A percentile compares a stretch with the other conserved stretches of the same genome.
phyloP scores from a whole-genome alignment of 53 echinoderm and acorn worm genomes.

The Glandiceps talaboti region DNA sequence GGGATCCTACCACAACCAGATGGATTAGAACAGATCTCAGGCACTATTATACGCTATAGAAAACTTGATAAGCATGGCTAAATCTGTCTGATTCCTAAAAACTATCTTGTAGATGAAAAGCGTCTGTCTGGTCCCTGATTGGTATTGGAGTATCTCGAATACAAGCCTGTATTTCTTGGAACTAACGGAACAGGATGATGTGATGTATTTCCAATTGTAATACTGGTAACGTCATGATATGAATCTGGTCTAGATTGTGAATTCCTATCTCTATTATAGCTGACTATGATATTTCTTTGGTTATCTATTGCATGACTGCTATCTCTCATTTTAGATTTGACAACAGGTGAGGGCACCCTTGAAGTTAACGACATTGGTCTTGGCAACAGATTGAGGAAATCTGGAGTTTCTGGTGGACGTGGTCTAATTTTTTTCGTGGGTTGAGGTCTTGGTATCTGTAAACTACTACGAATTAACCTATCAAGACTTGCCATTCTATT shows the following conservation, averaged over 20 bases:
- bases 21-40: no score
- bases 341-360: neutral
- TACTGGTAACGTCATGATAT: neutral
- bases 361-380: neutral
- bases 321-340: no score
- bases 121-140: neutral
- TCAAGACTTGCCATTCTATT: neutral
- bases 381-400: neutral
- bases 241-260: neutral
- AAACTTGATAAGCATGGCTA: no score
- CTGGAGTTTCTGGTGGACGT: neutral
- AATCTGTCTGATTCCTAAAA: no score
- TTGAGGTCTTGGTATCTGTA: neutral
- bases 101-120: neutral
- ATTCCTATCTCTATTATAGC: neutral
- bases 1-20: no score
- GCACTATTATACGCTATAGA: no score
- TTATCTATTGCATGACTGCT: neutral
- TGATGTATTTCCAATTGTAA: neutral
- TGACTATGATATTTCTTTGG: neutral
- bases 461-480: neutral
- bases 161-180: neutral
- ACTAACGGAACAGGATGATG: neutral
- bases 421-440: neutral
- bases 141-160: neutral